Percentiles rank a stretch among this genome's conserved stretches.
Evolutionary conservation across 2,113 vertebrate genomes (phyloP).

Genomic region (Barnardius zonarius): DNA sequence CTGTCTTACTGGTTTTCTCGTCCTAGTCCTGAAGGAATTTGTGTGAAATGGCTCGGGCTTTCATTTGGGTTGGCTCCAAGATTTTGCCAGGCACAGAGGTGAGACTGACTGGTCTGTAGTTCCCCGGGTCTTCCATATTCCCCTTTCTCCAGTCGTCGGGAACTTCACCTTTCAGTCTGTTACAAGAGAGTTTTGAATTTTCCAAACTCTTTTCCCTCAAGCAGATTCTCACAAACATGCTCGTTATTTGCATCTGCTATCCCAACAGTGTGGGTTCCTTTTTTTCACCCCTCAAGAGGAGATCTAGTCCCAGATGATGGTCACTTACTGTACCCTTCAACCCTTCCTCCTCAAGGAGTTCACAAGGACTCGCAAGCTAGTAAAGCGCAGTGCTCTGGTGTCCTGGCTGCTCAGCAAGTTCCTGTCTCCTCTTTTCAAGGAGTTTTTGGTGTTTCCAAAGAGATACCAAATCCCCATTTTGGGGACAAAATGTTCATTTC

Average conservation of each 20-base stretch:
- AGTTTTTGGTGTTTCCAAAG: background rate
- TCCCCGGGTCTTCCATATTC: too few relatives aligned
- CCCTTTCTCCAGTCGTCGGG: too few relatives aligned
- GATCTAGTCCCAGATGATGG: background rate
- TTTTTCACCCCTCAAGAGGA: background rate
- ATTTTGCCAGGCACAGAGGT: too few relatives aligned
- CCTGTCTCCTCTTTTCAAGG: background rate
- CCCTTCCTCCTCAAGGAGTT: background rate
- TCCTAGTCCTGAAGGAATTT: background rate
- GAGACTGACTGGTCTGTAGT: too few relatives aligned
- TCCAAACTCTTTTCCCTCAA: background rate
- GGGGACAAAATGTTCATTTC: accelerated
- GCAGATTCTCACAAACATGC: background rate
- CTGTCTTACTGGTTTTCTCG: background rate
- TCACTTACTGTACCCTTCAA: background rate
- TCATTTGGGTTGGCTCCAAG: background rate
- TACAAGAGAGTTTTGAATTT: slow-evolving; percentile 19
- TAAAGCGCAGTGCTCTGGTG: background rate
- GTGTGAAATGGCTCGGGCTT: background rate
- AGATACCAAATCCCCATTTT: background rate
- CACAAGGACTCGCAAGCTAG: accelerated
- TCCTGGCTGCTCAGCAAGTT: accelerated
- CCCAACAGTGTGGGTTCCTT: background rate
- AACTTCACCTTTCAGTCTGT: background rate
- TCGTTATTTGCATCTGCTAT: background rate